Evolutionary conservation across 2,888 invertebrate species (phyloP).

Genomic region (Mimachlamys varia): DNA sequence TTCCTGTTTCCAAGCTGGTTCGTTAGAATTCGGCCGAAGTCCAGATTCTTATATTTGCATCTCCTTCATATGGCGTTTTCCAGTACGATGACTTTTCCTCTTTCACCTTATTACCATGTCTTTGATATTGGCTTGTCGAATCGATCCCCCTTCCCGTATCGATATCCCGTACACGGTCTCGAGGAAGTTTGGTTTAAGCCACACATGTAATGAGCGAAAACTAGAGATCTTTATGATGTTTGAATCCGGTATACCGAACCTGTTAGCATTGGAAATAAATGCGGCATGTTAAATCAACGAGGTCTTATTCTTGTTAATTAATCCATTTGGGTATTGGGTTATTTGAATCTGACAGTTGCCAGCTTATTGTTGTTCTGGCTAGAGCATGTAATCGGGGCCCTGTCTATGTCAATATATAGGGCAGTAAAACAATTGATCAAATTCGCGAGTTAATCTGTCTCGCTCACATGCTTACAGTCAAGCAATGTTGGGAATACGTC

Average conservation of each 20-base stretch:
- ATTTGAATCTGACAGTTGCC: background rate
- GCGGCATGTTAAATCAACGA: background rate
- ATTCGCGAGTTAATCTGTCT: background rate
- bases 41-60: background rate
- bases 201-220: background rate
- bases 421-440: background rate
- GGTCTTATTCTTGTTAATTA: background rate
- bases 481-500: background rate
- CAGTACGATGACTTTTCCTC: background rate
- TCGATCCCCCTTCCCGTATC: background rate
- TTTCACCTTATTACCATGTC: background rate
- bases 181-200: background rate
- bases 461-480: background rate
- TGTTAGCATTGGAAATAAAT: background rate
- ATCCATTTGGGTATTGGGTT: background rate
- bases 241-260: background rate
- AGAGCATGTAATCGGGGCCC: no score
- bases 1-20: background rate
- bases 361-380: background rate
- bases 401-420: background rate
- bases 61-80: background rate
- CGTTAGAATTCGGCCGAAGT: background rate
- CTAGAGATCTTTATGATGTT: background rate
- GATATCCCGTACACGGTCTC: background rate
- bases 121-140: background rate